phyloP scores from a whole-genome alignment of 2,113 vertebrate genomes.

The Zapornia atra region DNA sequence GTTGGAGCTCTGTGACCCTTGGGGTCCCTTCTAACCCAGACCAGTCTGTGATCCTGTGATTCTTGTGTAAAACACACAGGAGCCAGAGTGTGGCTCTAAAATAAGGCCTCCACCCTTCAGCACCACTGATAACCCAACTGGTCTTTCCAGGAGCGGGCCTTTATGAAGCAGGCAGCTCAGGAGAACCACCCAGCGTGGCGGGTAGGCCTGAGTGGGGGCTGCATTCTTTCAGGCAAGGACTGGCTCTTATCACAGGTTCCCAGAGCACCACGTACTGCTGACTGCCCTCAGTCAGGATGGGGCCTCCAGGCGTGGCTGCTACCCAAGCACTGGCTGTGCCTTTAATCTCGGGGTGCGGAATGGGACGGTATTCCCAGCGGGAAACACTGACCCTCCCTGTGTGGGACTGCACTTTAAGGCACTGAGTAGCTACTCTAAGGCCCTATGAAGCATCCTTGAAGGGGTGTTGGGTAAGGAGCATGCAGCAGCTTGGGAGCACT shows the following conservation, averaged over 20 bases:
- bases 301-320: conserved; percentile 28
- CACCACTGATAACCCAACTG: not conserved
- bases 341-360: conserved; percentile 20
- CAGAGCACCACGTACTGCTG: not conserved
- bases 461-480: not conserved
- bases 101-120: not conserved
- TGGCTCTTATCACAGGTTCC: not conserved
- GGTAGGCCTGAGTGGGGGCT: not conserved
- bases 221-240: not conserved
- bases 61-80: not conserved
- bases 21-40: too few relatives aligned
- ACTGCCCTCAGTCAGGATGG: not conserved
- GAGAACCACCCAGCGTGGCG: not conserved
- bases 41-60: too few relatives aligned
- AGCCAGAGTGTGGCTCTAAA: not conserved
- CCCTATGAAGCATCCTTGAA: not conserved
- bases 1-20: too few relatives aligned
- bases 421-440: not conserved
- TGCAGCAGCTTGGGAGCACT: not conserved
- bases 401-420: not conserved
- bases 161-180: not conserved
- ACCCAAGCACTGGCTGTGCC: conserved; percentile 46
- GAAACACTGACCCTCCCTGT: not conserved
- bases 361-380: not conserved
- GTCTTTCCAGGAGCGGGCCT: not conserved